Base-by-base conservation (phyloP, 2,888 invertebrate species). In the Ethmia dodecea region DNA sequence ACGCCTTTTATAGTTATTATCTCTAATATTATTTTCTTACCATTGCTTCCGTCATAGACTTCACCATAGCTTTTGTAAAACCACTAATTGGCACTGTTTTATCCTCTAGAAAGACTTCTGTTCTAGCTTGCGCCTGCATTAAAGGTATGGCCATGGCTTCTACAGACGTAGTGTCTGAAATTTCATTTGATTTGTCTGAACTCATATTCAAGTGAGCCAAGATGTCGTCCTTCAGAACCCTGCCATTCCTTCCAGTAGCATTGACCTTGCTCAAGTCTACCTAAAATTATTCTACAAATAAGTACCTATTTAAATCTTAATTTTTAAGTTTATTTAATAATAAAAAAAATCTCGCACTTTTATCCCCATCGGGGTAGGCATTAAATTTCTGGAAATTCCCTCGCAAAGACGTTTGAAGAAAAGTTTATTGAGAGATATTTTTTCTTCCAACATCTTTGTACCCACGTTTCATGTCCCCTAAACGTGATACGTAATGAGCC, bases 181-280 rank as follows among this genome's bases (percentile, higher is more conserved):
- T 42, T 43, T 68, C 68, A 54, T 90, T 89, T 1, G 89, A 88
- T 38, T 77, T 83, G 6, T 88, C 77, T 6, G 89, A 79, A 40
- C 74, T 78, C 24, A 88, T 84, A 34, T 89, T 88, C 37, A 96
- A 68, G 64, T 90, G 89, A 34, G 88, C 83, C 25, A 98, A 74
- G 40, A 99, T 88, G 77, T 99, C 99, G 73, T 99, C 99, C 77
- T 99, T 99, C 29, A 99, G 87, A 13, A 99, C 90, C 49, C 99
- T 89, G 0, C 97, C 96, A 59, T 93, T 91, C 80, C 91, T 95
- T 3, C 99, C 99, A 1, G 93, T 94, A 2, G 94, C 91, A 49
- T 83, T 80, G 2, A 98, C 90, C 42, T 89, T 86, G 33, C 86
- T 81, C 48, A 97, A 76, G 58, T 94, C 88, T 49, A 91, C 83